Percentiles rank a stretch among this genome's conserved stretches.
Conservation (phyloP, 2,113 vertebrate genomes). For the Podarcis muralis region DNA sequence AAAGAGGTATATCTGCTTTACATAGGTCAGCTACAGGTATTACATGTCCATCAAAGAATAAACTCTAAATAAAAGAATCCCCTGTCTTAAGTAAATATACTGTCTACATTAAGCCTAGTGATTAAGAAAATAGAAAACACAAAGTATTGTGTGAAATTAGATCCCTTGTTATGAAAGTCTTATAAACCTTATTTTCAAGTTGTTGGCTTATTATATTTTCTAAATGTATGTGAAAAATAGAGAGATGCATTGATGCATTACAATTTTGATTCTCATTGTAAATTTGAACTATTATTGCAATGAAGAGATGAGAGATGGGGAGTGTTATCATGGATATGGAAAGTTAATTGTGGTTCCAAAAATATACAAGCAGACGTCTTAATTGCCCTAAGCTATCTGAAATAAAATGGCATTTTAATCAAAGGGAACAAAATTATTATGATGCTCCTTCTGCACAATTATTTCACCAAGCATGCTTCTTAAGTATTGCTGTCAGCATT, state of each 20-base stretch:
- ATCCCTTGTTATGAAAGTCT: neutral
- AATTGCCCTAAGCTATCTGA: neutral
- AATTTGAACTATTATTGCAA: slow-evolving; percentile 1
- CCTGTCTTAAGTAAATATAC: neutral
- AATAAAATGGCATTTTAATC: slow-evolving; percentile 15
- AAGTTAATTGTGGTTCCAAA: slow-evolving; percentile 9
- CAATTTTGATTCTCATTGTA: slow-evolving; percentile 6
- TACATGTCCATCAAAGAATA: too few relatives aligned
- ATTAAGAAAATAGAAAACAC: neutral
- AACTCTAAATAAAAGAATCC: too few relatives aligned
- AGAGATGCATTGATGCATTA: neutral
- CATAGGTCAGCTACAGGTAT: too few relatives aligned
- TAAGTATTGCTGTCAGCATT: slow-evolving; percentile 16
- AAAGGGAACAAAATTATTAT: slow-evolving; percentile 13
- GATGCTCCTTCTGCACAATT: neutral
- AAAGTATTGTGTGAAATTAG: neutral
- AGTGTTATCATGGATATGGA: neutral
- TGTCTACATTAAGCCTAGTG: neutral
- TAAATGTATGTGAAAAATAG: neutral
- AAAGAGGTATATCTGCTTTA: too few relatives aligned
- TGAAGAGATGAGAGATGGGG: neutral
- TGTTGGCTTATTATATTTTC: neutral
- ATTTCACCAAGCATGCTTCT: slow-evolving; percentile 12
- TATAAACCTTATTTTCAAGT: neutral
- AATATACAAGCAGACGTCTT: neutral